phyloP scores from a whole-genome alignment of 1,140 invertebrate species.

The Sycophila sp. region DNA sequence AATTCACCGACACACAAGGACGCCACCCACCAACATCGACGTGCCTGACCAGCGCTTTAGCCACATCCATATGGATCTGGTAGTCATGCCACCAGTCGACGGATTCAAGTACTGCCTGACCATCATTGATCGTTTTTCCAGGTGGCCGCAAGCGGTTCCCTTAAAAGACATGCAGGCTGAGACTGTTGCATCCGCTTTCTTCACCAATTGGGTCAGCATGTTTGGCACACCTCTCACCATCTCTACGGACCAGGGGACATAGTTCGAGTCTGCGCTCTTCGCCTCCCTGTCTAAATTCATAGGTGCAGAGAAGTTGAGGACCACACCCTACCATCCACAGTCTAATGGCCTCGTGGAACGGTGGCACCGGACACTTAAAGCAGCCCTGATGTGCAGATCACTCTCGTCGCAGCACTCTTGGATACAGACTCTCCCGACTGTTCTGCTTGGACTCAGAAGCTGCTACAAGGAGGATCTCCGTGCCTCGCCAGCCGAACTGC shows the following conservation, averaged over 20 bases:
- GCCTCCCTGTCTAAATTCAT: not conserved
- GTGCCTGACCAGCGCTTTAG: conserved; percentile 16
- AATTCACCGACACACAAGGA: not conserved
- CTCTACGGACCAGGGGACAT: too few relatives aligned
- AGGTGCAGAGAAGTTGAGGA: conserved; percentile 22
- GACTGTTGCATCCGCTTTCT: not conserved
- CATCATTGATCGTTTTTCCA: not conserved
- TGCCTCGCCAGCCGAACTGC: conserved; percentile 42
- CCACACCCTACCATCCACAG: conserved; percentile 46
- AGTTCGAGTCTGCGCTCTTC: too few relatives aligned
- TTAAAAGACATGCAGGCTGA: not conserved
- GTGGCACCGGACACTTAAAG: conserved; percentile 54
- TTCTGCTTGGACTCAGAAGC: conserved; percentile 46
- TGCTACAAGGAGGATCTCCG: conserved; percentile 47
- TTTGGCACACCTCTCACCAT: too few relatives aligned
- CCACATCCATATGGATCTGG: conserved; percentile 25
- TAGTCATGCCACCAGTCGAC: not conserved
- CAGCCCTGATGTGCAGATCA: conserved; percentile 50
- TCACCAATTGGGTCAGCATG: too few relatives aligned
- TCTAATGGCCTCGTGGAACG: conserved; percentile 55
- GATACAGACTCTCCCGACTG: conserved; percentile 45
- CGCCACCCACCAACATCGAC: not conserved
- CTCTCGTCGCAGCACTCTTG: conserved; percentile 46
- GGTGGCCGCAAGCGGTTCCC: not conserved
- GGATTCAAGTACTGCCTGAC: not conserved